These are phyloP conservation scores for Mastigias papua DNA, from an alignment of 30 jellyfish, hydroid and myxozoan species.

Conservation along the genomic window DNA sequence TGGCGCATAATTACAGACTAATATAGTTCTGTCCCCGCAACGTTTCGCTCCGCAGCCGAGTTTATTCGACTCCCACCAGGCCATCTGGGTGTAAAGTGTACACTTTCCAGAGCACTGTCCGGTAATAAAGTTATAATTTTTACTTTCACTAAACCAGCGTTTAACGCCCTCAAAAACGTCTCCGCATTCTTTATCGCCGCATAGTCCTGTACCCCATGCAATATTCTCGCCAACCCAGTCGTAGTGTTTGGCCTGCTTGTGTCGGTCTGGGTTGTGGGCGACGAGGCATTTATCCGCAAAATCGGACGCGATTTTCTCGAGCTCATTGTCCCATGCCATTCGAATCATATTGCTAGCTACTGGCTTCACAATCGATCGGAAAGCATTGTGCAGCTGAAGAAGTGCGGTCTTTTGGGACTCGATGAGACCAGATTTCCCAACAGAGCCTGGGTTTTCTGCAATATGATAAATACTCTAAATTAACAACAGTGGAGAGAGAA, in stretches of 20 bases:
- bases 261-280: constrained; percentile 98
- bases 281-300: constrained; percentile 91
- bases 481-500: neutral
- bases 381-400: constrained; percentile 91
- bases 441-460: constrained; percentile 89
- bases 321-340: constrained; percentile 92
- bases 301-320: constrained; percentile 87
- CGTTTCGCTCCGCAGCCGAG: constrained; percentile 97
- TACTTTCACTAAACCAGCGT: constrained; percentile 94
- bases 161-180: constrained; percentile 97
- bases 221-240: constrained; percentile 99
- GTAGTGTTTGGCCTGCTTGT: constrained; percentile 89
- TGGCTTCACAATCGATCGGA: constrained; percentile 95
- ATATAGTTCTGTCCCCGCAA: constrained; percentile 92
- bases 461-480: neutral
- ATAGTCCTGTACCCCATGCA: constrained; percentile 98
- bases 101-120: constrained; percentile 97
- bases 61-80: constrained; percentile 95
- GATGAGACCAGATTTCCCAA: constrained; percentile 69
- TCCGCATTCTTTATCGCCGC: constrained; percentile 98
- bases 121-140: constrained; percentile 75
- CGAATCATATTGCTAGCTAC: constrained; percentile 90
- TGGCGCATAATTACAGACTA: constrained; percentile 97
- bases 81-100: constrained; percentile 95
- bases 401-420: constrained; percentile 87